Conservation (phyloP, 2,113 vertebrate genomes). For the Myrmophylax atrothorax region DNA sequence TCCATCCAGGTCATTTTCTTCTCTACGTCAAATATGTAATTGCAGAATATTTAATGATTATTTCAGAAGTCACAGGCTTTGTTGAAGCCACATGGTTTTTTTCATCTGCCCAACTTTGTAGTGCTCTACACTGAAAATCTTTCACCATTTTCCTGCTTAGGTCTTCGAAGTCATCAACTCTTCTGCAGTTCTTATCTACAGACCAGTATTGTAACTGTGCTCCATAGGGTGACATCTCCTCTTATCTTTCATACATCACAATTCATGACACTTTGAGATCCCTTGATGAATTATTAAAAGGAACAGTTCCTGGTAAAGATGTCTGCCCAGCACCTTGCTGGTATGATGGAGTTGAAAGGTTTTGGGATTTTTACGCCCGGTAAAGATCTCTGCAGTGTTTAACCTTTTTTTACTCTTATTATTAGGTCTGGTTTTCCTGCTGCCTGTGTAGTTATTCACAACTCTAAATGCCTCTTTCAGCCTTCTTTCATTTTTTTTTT, state of each 20-base stretch:
- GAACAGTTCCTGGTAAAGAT: rapidly evolving
- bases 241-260: rapidly evolving
- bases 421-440: rapidly evolving
- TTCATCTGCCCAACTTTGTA: rapidly evolving
- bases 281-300: not conserved
- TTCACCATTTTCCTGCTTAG: rapidly evolving
- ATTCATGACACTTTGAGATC: rapidly evolving
- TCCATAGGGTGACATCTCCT: rapidly evolving
- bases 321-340: not conserved
- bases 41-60: rapidly evolving
- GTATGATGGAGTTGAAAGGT: no score
- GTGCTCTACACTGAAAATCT: not conserved
- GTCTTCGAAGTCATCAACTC: not conserved
- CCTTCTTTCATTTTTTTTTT: not conserved
- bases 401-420: not conserved
- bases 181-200: not conserved
- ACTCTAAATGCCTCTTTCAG: not conserved
- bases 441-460: not conserved
- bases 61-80: rapidly evolving
- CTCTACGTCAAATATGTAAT: rapidly evolving
- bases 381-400: not conserved
- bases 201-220: not conserved
- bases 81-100: not conserved
- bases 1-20: rapidly evolving
- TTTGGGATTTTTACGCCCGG: no score